Conservation (phyloP, 2,888 invertebrate species). For the Nomada fabriciana region DNA sequence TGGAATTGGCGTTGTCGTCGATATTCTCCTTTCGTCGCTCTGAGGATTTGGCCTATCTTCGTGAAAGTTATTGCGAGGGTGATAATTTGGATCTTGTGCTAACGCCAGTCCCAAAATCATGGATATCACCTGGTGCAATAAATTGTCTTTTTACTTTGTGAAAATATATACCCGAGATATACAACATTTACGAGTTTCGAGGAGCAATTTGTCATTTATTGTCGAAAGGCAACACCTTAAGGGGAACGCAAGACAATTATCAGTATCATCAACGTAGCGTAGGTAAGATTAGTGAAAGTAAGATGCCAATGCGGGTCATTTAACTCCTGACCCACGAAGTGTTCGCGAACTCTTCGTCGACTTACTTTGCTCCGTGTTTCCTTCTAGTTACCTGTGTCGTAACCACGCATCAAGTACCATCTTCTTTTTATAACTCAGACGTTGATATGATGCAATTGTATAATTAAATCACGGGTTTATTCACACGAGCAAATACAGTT, state of each 20-base stretch:
- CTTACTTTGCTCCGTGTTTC: slow-evolving; percentile 39
- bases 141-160: background rate
- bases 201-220: background rate
- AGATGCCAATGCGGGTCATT: slow-evolving; percentile 84
- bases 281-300: slow-evolving; percentile 83
- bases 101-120: slow-evolving; percentile 78
- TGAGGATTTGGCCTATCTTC: slow-evolving; percentile 61
- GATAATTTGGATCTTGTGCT: slow-evolving; percentile 76
- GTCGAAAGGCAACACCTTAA: slow-evolving; percentile 20
- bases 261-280: slow-evolving; percentile 48
- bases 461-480: too few relatives aligned
- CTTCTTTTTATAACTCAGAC: too few relatives aligned
- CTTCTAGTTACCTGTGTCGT: slow-evolving; percentile 45
- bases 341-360: slow-evolving; percentile 69
- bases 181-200: background rate
- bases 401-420: slow-evolving; percentile 18
- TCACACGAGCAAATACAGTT: too few relatives aligned
- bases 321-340: slow-evolving; percentile 82
- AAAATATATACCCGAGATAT: background rate
- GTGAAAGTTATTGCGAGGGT: slow-evolving; percentile 67
- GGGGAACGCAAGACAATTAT: slow-evolving; percentile 32
- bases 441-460: too few relatives aligned
- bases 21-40: slow-evolving; percentile 69
- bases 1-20: slow-evolving; percentile 91
- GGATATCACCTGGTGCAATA: slow-evolving; percentile 72